Evolutionary conservation across 2,888 invertebrate genomes (phyloP).

Genomic region (Pocota personata): DNA sequence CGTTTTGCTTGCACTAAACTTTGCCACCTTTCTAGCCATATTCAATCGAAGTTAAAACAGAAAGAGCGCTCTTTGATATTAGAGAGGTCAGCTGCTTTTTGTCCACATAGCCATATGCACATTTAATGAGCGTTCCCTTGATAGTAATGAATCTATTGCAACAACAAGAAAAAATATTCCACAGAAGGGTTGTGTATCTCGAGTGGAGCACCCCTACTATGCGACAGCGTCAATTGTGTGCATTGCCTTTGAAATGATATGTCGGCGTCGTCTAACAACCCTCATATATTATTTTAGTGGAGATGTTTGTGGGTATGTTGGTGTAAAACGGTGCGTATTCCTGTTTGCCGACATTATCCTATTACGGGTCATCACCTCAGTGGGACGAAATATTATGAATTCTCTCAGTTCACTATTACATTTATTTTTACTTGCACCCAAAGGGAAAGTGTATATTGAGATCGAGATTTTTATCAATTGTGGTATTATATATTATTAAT

Average conservation of each 20-base stretch:
- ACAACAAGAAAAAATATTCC: background rate
- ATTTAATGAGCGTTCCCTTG: background rate
- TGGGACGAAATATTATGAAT: background rate
- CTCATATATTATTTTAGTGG: conserved; percentile 30
- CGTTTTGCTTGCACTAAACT: conserved; percentile 21
- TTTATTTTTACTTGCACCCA: too few species aligned
- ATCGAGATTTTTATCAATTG: too few species aligned
- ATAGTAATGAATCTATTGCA: conserved; percentile 2
- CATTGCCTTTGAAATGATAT: conserved; percentile 43
- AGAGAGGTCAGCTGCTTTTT: too few species aligned
- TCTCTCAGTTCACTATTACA: background rate
- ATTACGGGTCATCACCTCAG: conserved; percentile 22
- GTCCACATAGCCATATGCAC: too few species aligned
- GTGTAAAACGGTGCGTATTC: background rate
- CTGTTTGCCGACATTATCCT: conserved; percentile 21
- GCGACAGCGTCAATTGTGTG: background rate
- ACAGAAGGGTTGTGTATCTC: background rate
- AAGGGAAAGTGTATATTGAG: too few species aligned
- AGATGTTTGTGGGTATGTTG: conserved; percentile 6
- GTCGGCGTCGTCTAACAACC: conserved; percentile 38
- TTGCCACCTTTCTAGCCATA: background rate
- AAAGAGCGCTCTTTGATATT: background rate
- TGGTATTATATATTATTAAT: too few species aligned
- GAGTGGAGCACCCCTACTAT: background rate
- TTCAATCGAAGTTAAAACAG: background rate